A percentile compares a stretch with the other conserved stretches of the same genome.
Evolutionary conservation across 2,888 invertebrate genomes (phyloP).

Genomic region (Dryobota labecula): DNA sequence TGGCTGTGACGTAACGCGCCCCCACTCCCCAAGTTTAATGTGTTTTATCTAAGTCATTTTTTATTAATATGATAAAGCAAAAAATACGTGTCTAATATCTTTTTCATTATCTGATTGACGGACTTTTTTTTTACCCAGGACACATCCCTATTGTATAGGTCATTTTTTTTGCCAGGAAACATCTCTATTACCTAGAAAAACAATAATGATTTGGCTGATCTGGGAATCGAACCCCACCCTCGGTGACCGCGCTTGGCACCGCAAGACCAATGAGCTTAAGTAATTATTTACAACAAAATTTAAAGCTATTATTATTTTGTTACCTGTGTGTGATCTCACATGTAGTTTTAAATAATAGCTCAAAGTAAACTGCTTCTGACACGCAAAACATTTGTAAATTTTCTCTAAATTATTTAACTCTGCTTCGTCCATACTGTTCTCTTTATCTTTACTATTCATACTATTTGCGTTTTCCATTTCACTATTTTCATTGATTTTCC

Average conservation of each 20-base stretch:
- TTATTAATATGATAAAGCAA: too few relatives aligned
- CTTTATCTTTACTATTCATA: constrained; percentile 43
- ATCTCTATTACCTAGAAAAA: background rate
- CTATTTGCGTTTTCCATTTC: constrained; percentile 28
- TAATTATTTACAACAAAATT: background rate
- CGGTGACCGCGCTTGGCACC: too few relatives aligned
- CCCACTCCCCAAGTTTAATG: too few relatives aligned
- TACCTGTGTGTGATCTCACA: constrained; percentile 87
- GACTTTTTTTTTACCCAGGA: too few relatives aligned
- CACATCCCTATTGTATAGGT: too few relatives aligned
- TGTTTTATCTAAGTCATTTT: too few relatives aligned
- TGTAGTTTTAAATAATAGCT: constrained; percentile 87
- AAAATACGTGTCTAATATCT: too few relatives aligned
- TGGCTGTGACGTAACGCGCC: too few relatives aligned
- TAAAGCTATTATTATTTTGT: constrained; percentile 4
- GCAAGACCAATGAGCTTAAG: too few relatives aligned
- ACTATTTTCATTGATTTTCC: constrained; percentile 4
- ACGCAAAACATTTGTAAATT: constrained; percentile 86
- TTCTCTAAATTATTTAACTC: constrained; percentile 77
- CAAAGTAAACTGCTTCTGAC: constrained; percentile 83
- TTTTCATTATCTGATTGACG: too few relatives aligned
- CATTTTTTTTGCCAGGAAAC: too few relatives aligned
- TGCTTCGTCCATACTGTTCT: constrained; percentile 44
- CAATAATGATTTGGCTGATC: background rate
- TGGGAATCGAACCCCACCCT: too few relatives aligned